Evolutionary conservation across 2,113 vertebrate species (phyloP).

Genomic region (Pseudopodoces humilis): DNA sequence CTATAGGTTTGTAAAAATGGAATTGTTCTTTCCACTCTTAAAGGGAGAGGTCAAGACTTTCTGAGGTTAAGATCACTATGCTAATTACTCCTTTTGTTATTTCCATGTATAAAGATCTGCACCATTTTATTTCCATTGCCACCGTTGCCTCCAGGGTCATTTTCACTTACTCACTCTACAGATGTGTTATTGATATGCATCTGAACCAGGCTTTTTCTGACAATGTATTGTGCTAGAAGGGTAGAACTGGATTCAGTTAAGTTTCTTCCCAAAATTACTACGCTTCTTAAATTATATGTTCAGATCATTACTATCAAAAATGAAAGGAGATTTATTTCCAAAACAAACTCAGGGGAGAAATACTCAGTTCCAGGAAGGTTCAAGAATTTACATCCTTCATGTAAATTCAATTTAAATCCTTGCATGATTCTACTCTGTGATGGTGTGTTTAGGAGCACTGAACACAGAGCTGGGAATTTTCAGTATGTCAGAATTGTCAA

Average conservation of each 20-base stretch:
- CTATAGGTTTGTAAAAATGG: background rate
- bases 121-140: background rate
- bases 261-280: background rate
- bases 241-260: background rate
- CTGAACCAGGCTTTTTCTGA: background rate
- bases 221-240: background rate
- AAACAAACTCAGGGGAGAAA: background rate
- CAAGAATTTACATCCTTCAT: background rate
- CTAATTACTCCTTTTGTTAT: conserved; percentile 4
- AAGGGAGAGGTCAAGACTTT: background rate
- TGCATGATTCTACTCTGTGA: accelerated
- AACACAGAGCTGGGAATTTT: background rate
- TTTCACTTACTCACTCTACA: background rate
- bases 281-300: background rate
- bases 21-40: background rate
- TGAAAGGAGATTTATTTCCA: background rate
- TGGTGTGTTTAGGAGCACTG: background rate
- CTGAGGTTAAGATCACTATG: background rate
- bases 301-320: background rate
- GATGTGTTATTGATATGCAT: background rate
- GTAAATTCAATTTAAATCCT: too few species aligned
- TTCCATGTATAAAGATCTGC: background rate
- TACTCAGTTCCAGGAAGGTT: background rate
- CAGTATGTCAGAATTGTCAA: background rate
- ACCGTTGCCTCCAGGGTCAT: background rate